Base-by-base conservation (phyloP, 2,113 vertebrate genomes). In the Catharus minimus region DNA sequence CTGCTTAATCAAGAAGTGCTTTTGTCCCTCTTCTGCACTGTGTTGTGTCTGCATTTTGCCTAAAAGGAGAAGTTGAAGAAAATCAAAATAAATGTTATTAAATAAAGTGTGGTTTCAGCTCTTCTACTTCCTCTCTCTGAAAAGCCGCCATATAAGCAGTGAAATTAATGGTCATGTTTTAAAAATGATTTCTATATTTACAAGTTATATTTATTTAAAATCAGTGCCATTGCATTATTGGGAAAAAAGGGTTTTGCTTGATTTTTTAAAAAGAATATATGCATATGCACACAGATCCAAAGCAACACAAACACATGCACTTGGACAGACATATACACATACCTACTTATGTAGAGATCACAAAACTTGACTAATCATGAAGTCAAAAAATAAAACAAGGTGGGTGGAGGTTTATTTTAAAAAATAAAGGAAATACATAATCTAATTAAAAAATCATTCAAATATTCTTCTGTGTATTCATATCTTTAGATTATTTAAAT, bases 241-340 rank as follows among this genome's bases (percentile, higher is more conserved):
- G 15, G 15, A 30, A 56, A 30, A 19, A 61, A 22, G 26, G 0
- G 4, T 30, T 17, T 71, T 5, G 6, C 10, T 65, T n/a, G 24
- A 0, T 17, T 41, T 56, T 83, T 60, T 65, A 0, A 0, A 52
- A 83, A 56, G 20, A 61, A 50, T 27, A 61, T 9, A 26, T 11
- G 19, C 14, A 23, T 32, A 39, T 14, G n/a, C 19, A 58, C 11
- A 74, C 3, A 53, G 16, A 61, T 61, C 12, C 4, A 3, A 77
- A 62, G 7, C 22, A 2, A 53, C 8, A 17, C 6, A 11, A 21
- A 22, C 36, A 28, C 11, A 26, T 0, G 7, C 23, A 33, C 5
- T 24, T 0, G 0, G 27, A 64, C 3, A 73, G 46, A 53, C 7
- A 57, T 17, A 43, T 6, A 46, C 5, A 41, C 3, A 27, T 14